Base-by-base conservation (phyloP, 2,113 vertebrate genomes). In the Tragelaphus scriptus region DNA sequence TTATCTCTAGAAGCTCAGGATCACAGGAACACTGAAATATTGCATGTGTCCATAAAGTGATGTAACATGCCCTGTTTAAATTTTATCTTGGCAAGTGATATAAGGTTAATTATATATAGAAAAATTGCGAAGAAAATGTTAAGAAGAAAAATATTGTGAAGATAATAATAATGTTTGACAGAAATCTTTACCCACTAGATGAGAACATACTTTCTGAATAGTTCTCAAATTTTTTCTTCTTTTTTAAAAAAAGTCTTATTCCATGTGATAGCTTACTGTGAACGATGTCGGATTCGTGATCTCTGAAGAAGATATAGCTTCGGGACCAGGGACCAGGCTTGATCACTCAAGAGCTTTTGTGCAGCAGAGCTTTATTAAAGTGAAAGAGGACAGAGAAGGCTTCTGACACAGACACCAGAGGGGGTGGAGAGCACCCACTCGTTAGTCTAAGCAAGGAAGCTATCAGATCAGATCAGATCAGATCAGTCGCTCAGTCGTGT, bases 81-180 rank as follows among this genome's bases (percentile, higher is more conserved):
- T 63, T 77, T 94, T 85, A 63, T 89, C 71, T 80, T 47, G 90
- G 9, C 30, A 77, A 68, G 79, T 88, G 28, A 63, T 81, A 2
- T 44, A 61, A 6, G 32, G 21, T 89, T 96, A 95, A 71, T 85
- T n/a, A 56, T 58, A 63, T 11, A 47, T 10, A 92, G 26, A 49
- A 95, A 82, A 86, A 84, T 86, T 63, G 58, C 2, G 4, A 84
- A 88, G 79, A 93, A 88, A 95, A 87, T 79, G 32, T 53, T 71
- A 71, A 71, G 65, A n/a, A n/a, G n/a, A 71, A 71, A 36, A 71
- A 36, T 11, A 71, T 23, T 71, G n/a, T 12, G 9, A 85, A 80
- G 68, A n/a, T 36, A 89, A 56, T 63, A 75, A 88, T 88, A 79
- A 61, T 36, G 40, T 55, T 87, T 90, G 81, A 63, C 26, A 71